Conservation (phyloP, 2,113 vertebrate genomes). For the Brienomyrus brachyistius region DNA sequence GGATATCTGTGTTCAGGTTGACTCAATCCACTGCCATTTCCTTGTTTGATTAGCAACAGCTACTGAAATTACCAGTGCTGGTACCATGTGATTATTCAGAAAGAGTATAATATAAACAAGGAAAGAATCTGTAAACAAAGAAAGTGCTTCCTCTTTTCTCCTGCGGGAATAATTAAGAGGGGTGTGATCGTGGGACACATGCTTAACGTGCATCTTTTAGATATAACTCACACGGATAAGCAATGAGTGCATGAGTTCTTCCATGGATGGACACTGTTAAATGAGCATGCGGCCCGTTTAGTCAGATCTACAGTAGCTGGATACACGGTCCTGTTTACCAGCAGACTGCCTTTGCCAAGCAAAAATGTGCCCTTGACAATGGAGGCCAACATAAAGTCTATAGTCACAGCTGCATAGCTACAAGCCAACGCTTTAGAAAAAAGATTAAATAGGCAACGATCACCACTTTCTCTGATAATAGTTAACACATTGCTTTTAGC, state of each 20-base stretch:
- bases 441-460: background rate
- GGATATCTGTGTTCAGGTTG: background rate
- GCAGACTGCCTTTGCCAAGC: background rate
- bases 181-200: background rate
- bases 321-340: background rate
- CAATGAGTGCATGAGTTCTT: background rate
- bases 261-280: background rate
- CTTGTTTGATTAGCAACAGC: background rate
- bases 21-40: background rate
- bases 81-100: background rate
- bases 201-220: background rate
- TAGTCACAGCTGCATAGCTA: background rate
- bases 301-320: background rate
- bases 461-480: background rate
- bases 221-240: background rate
- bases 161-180: background rate
- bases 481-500: background rate
- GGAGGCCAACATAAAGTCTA: background rate
- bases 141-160: background rate
- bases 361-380: background rate
- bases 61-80: background rate
- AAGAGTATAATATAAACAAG: background rate
- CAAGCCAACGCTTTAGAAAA: background rate
- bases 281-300: background rate
- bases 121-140: background rate